Percentiles rank a stretch among this genome's conserved stretches.
Conservation (phyloP, 2,888 invertebrate genomes). For the Athalia rosae region DNA sequence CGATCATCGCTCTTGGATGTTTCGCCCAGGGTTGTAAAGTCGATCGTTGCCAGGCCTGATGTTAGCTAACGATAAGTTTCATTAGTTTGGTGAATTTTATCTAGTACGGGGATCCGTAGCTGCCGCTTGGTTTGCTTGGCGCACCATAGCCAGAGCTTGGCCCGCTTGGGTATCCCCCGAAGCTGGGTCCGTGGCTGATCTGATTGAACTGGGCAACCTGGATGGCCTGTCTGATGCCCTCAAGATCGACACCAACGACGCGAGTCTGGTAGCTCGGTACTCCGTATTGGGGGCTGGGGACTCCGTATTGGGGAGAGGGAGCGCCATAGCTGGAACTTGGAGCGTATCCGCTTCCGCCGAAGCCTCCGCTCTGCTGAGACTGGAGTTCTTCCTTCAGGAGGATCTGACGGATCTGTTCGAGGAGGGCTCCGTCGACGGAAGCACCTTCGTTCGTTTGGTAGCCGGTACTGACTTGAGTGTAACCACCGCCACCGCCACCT, state of each 20-base stretch:
- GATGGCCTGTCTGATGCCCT: conserved; percentile 90
- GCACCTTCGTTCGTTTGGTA: conserved; percentile 89
- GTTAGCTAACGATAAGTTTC: neutral
- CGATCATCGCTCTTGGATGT: conserved; percentile 6
- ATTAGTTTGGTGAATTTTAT: conserved; percentile 19
- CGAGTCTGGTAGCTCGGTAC: conserved; percentile 77
- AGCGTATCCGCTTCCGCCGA: conserved; percentile 73
- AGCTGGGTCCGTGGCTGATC: conserved; percentile 76
- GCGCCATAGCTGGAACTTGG: conserved; percentile 73
- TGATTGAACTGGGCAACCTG: conserved; percentile 91
- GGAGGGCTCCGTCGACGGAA: conserved; percentile 85
- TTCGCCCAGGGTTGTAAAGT: conserved; percentile 6
- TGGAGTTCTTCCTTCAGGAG: conserved; percentile 87
- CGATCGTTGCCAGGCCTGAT: conserved; percentile 23
- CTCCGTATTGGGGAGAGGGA: conserved; percentile 81
- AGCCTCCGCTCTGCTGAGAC: conserved; percentile 76
- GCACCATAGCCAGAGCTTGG: conserved; percentile 74
- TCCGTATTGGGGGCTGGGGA: conserved; percentile 82
- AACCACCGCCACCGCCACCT: conserved; percentile 82
- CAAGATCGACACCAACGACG: conserved; percentile 89
- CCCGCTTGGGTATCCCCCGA: conserved; percentile 74
- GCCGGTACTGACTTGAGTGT: conserved; percentile 85
- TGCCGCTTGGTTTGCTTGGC: conserved; percentile 78
- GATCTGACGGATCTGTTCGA: conserved; percentile 90
- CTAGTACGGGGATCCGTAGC: conserved; percentile 83